Percentiles rank a stretch among this genome's conserved stretches.
These are phyloP conservation scores for Coremacera marginata DNA, from an alignment of 2,888 invertebrate genomes.

Conservation along the genomic window DNA sequence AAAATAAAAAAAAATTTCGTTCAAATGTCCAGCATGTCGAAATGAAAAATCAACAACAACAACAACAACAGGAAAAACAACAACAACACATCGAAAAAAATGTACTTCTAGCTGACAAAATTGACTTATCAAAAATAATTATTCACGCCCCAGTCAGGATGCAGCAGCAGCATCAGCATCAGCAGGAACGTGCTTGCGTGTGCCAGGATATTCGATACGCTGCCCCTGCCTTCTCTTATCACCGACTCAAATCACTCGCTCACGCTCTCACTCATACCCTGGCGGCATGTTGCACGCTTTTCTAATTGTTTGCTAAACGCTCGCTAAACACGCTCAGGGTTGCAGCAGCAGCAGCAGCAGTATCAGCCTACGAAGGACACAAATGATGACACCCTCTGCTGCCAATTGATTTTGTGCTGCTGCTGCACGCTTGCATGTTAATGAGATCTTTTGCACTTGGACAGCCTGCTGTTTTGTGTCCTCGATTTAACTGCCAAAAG, in stretches of 20 bases:
- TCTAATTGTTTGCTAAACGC: constrained; percentile 49
- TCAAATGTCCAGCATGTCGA: neutral
- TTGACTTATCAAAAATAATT: constrained; percentile 50
- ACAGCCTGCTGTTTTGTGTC: constrained; percentile 48
- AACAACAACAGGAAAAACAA: neutral
- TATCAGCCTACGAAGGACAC: constrained; percentile 18
- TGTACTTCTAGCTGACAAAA: neutral
- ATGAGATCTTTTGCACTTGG: constrained; percentile 51
- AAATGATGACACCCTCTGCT: constrained; percentile 39
- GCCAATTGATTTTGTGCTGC: constrained; percentile 26
- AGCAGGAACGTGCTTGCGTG: constrained; percentile 43
- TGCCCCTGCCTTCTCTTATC: constrained; percentile 37
- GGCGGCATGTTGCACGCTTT: constrained; percentile 46
- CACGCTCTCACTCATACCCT: neutral
- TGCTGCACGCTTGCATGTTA: constrained; percentile 44
- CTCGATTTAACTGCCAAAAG: constrained; percentile 53
- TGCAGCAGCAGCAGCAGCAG: constrained; percentile 2
- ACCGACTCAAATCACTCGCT: neutral
- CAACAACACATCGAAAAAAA: neutral
- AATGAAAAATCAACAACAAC: neutral
- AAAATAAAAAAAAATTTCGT: no score
- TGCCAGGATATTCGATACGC: constrained; percentile 55
- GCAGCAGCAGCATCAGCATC: constrained; percentile 20
- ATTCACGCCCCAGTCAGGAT: constrained; percentile 48
- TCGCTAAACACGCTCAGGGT: constrained; percentile 43